Evolutionary conservation across 2,888 invertebrate genomes (phyloP).

Genomic region (Muschampia plurimacula): DNA sequence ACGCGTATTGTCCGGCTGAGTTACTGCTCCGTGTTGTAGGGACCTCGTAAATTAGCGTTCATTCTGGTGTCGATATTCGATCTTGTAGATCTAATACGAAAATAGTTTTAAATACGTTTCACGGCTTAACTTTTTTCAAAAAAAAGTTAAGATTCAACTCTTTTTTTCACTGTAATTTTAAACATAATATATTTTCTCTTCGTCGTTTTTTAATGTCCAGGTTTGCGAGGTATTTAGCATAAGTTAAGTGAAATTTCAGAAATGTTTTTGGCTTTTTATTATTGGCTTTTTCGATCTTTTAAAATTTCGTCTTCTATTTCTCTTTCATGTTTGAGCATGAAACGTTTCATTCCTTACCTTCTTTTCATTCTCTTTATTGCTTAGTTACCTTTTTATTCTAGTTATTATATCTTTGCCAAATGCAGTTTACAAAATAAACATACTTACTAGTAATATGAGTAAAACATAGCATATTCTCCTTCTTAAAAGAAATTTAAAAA

Average conservation of each 20-base stretch:
- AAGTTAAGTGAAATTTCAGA: too few species aligned
- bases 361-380: too few species aligned
- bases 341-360: too few species aligned
- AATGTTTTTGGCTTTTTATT: too few species aligned
- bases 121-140: background rate
- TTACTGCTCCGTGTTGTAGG: constrained; percentile 51
- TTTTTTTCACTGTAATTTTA: too few species aligned
- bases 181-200: too few species aligned
- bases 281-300: too few species aligned
- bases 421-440: background rate
- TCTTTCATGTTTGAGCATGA: too few species aligned
- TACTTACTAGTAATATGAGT: background rate
- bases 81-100: background rate
- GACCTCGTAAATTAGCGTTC: constrained; percentile 53
- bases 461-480: background rate
- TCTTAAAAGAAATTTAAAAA: background rate
- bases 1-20: constrained; percentile 61
- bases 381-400: too few species aligned
- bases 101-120: background rate
- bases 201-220: too few species aligned
- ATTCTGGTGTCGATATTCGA: constrained; percentile 5
- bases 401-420: background rate
- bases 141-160: background rate
- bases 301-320: too few species aligned
- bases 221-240: too few species aligned